Evolutionary conservation across 2,113 vertebrate genomes (phyloP).

Genomic region (Murina feae): DNA sequence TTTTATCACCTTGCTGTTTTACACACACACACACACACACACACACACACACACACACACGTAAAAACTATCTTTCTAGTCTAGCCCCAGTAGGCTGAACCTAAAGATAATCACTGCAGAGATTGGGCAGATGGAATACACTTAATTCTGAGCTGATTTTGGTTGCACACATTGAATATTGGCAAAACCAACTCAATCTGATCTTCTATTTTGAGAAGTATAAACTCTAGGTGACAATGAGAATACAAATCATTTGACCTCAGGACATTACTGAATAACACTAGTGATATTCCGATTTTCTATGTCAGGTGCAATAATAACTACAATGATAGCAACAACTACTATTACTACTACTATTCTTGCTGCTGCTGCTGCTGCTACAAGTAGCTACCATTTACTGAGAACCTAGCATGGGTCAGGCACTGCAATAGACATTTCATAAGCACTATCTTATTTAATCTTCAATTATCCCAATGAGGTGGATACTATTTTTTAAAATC

Average conservation of each 20-base stretch:
- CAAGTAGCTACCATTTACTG: neutral
- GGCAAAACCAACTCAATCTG: neutral
- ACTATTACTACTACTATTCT: neutral
- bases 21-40: too few species aligned
- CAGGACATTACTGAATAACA: neutral
- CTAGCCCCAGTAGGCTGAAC: neutral
- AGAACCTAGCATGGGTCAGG: neutral
- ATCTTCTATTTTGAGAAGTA: neutral
- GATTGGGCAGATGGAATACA: neutral
- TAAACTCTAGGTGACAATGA: neutral
- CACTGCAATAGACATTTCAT: neutral
- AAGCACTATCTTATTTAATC: conserved; percentile 5
- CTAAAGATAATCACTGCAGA: neutral
- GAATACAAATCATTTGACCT: neutral
- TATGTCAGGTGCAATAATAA: neutral
- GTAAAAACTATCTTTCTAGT: neutral
- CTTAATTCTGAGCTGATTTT: neutral
- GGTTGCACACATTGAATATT: neutral
- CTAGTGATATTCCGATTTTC: neutral
- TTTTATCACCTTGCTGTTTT: neutral
- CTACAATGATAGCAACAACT: neutral
- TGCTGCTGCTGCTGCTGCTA: neutral
- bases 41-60: too few species aligned
- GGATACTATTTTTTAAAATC: neutral
- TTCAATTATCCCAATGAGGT: neutral